Evolutionary conservation across 2,888 invertebrate genomes (phyloP), one percentile per base, ranked within the genome.

Genomic region (Lithophane ornitopus): DNA sequence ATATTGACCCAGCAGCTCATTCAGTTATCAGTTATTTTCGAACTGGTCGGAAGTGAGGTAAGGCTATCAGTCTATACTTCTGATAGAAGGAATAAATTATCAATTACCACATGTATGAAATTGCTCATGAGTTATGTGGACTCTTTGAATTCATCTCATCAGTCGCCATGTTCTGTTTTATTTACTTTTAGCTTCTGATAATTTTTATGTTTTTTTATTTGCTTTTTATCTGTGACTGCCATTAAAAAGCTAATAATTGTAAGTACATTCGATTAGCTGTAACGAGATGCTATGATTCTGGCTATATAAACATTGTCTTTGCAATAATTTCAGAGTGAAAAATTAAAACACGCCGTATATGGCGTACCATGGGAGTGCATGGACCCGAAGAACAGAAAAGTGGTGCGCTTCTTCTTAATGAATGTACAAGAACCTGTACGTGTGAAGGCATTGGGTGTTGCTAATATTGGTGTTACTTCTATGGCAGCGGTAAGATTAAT

Each of bases 311-410:
- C n/a, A 16, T 46, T 46, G 46, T n/a, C n/a, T n/a, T n/a, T n/a
- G n/a, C n/a, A 19, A 49, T 49, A 19, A 49, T 19, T 49, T 19
- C 46, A 49, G 93, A 92, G 90, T 73, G 88, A 84, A 14, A 85
- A 82, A 61, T 67, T 93, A 34, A 90, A 85, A 56, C 78, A 91
- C 26, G 83, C 87, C 1, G 90, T 91, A 0, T 92, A 92, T 75
- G 68, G 61, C 3, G 62, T 92, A 14, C 93, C 92, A 3, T 93
- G 93, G 93, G 90, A 93, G 62, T 81, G 76, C 41, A 91, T 93
- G 91, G 85, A 88, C 56, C 16, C 66, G 0, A 85, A 79, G 4
- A 92, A 91, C 65, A 88, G 88, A 56, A 87, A 78, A 52, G 80
- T 86, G 0, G 76, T 92, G 2, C 12, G 56, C 0, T 83, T 93